Evolutionary conservation across 2,113 vertebrate genomes (phyloP), one percentile per base, ranked within the genome.

Genomic region (Sarotherodon lohbergeri): DNA sequence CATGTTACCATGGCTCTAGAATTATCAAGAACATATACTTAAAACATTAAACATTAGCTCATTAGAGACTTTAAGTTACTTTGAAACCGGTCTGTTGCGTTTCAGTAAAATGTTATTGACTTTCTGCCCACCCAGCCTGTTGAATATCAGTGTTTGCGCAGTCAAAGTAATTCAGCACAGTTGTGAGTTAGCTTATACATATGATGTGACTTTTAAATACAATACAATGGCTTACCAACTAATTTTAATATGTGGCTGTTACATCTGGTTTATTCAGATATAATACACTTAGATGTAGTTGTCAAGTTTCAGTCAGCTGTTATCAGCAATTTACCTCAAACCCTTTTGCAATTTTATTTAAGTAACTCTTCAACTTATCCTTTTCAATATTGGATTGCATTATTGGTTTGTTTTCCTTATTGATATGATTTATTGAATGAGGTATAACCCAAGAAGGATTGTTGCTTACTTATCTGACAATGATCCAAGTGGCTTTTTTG

Each of bases 401-500:
- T 48, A 48, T 17, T 48, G 14, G 13, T 16, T 48, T 48, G 14
- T 16, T 48, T 48, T 6, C 5, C 5, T 16, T 6, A 16, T 48
- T 48, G 46, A 48, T 48, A 48, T 48, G 46, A 6, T 16, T 13
- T 46, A 46, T 46, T 36, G 36, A 46, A 46, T 16, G 46, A 16
- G 32, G 32, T 66, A 36, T n/a, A 66, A 36, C 61, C 34, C 61
- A 66, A 66, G 19, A 66, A 66, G 32, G 61, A 36, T 17, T n/a
- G 32, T 0, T 36, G 17, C 0, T 63, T 36, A 11, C 5, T 66
- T 22, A 41, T 41, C 63, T 22, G 19, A 2, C n/a, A 22, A 0
- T 39, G 6, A 68, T 14, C 11, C 63, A 27, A 27, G 27, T 27
- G 27, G 27, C 27, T 27, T 27, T 27, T 27, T 27, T 27, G 27